Percentiles rank a stretch among this genome's conserved stretches.
Conservation (phyloP, 2,113 vertebrate species). For the Centrocercus urophasianus region DNA sequence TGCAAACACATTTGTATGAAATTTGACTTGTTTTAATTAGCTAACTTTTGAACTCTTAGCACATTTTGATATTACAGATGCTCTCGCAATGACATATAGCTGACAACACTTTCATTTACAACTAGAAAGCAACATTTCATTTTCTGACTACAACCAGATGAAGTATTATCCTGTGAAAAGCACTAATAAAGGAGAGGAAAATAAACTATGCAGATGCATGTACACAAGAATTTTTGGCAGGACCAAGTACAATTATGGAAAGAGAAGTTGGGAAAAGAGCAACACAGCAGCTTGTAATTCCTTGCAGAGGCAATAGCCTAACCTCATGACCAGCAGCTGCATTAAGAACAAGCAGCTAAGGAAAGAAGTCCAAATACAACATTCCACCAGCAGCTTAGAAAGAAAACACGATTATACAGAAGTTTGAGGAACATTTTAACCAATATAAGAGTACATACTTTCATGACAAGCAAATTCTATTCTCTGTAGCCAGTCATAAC, state of each 20-base stretch:
- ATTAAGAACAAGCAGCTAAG: background rate
- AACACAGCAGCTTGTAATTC: background rate
- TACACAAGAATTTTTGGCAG: background rate
- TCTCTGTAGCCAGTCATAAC: background rate
- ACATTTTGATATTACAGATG: background rate
- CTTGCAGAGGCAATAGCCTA: background rate
- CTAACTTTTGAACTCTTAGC: background rate
- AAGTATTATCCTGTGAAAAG: background rate
- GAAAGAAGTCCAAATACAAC: background rate
- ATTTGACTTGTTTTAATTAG: background rate
- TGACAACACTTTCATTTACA: background rate
- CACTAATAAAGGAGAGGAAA: background rate
- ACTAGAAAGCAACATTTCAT: background rate
- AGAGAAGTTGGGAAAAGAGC: background rate
- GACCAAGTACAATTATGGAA: background rate
- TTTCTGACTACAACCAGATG: background rate
- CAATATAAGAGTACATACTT: background rate
- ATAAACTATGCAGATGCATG: rapidly evolving
- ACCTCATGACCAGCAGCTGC: background rate
- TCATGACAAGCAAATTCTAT: background rate
- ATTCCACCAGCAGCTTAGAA: background rate
- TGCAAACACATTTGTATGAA: background rate
- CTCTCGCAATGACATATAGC: background rate
- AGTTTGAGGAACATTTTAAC: background rate
- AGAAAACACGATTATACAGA: background rate